phyloP scores from a whole-genome alignment of 2,888 invertebrate species.

The Dicranocentrus wangi region DNA sequence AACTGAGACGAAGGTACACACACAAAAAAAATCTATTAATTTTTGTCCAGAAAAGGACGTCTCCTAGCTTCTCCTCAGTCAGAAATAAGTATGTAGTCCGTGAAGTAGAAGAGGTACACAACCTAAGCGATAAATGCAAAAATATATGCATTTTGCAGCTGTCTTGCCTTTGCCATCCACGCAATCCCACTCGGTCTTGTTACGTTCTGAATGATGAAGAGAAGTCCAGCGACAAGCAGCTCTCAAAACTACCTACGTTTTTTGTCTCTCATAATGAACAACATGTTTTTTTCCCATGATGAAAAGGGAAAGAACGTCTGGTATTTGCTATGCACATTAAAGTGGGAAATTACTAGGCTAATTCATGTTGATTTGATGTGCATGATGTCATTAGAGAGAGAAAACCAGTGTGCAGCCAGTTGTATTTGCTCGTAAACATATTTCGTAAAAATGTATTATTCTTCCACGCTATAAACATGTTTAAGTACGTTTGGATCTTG shows the following conservation, averaged over 20 bases:
- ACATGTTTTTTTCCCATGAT: conserved; percentile 5
- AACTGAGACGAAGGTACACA: not conserved
- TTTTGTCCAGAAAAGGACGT: conserved; percentile 15
- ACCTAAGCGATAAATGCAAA: conserved; percentile 33
- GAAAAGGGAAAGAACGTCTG: not conserved
- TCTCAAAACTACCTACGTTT: not conserved
- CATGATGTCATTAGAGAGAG: conserved; percentile 31
- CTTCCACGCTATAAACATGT: no score
- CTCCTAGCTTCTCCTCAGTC: not conserved
- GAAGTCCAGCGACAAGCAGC: not conserved
- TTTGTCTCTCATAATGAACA: not conserved
- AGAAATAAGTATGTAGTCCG: no score
- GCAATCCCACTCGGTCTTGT: not conserved
- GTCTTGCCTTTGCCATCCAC: conserved; percentile 4
- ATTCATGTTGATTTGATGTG: conserved; percentile 28
- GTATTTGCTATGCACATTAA: conserved; percentile 29
- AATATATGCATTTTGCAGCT: conserved; percentile 16
- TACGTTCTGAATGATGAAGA: no score
- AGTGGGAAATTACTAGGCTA: conserved; percentile 24
- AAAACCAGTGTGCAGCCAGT: not conserved
- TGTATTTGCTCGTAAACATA: not conserved
- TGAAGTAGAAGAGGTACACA: no score
- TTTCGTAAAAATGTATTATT: no score
- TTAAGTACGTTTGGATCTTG: no score
- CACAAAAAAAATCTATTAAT: conserved; percentile 32